Conservation (phyloP, 2,888 invertebrate genomes). For the Pyrgus malvae region DNA sequence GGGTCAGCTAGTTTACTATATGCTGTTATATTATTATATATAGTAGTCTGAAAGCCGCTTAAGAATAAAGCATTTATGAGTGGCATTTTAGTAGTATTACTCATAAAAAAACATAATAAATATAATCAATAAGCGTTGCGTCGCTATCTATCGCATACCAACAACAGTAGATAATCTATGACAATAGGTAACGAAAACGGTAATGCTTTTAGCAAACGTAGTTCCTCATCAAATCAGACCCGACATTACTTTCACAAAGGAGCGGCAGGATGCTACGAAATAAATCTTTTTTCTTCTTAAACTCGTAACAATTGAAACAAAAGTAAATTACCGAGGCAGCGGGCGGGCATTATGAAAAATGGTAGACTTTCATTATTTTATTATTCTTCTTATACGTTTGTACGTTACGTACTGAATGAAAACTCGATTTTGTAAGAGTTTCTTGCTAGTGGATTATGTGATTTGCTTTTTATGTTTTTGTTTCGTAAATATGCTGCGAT, state of each 20-base stretch:
- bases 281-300: constrained; percentile 62
- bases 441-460: background rate
- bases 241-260: constrained; percentile 45
- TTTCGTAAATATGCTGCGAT: too few species aligned
- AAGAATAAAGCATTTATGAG: too few species aligned
- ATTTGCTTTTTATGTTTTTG: too few species aligned
- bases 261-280: constrained; percentile 43
- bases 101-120: too few species aligned
- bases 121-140: too few species aligned
- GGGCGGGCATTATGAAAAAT: constrained; percentile 69
- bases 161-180: too few species aligned
- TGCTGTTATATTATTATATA: too few species aligned
- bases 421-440: constrained; percentile 22
- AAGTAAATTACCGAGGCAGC: constrained; percentile 67
- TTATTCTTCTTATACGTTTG: constrained; percentile 25
- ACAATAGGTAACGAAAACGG: too few species aligned
- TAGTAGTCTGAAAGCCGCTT: too few species aligned
- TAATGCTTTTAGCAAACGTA: background rate
- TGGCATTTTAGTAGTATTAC: too few species aligned
- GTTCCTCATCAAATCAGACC: constrained; percentile 30
- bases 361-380: constrained; percentile 43
- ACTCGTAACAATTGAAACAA: constrained; percentile 76
- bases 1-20: too few species aligned
- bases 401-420: constrained; percentile 18
- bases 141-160: too few species aligned